These are phyloP conservation scores for Gasterosteus aculeatus DNA, from an alignment of 2,113 vertebrate species.

Conservation along the genomic window DNA sequence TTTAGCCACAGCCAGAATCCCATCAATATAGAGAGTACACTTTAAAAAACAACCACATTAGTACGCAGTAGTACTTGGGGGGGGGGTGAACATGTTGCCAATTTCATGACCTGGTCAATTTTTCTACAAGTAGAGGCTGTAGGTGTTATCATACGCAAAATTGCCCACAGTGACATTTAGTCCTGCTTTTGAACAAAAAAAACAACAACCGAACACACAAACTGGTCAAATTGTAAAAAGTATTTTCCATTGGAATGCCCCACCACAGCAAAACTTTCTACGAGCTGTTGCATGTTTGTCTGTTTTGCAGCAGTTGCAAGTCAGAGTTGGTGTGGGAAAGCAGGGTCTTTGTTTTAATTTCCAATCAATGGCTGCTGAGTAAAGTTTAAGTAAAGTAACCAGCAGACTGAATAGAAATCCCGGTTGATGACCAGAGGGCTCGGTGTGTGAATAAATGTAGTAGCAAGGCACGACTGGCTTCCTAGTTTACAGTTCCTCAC, in stretches of 20 bases:
- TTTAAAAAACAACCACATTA: not conserved
- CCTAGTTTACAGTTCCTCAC: not conserved
- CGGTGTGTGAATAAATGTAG: slow-evolving; percentile 14
- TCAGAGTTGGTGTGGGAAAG: slow-evolving; percentile 27
- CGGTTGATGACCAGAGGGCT: slow-evolving; percentile 55
- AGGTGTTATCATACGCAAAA: not conserved
- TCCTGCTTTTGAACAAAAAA: not conserved
- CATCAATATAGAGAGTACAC: slow-evolving; percentile 1
- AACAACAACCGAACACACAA: not conserved
- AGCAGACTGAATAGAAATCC: slow-evolving; percentile 66
- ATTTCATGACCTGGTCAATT: not conserved
- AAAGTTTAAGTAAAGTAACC: slow-evolving; percentile 53
- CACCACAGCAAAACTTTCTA: not conserved
- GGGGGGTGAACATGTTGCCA: not conserved
- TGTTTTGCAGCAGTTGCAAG: not conserved
- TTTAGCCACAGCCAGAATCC: not conserved
- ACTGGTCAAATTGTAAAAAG: not conserved
- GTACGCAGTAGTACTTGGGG: not conserved
- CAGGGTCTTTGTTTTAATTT: slow-evolving; percentile 44
- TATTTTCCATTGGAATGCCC: not conserved
- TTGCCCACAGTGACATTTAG: not conserved
- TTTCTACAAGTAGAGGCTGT: not conserved
- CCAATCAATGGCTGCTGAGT: slow-evolving; percentile 60
- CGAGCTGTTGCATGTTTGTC: not conserved
- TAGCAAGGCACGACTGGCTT: slow-evolving; percentile 6